Conservation (phyloP, 2,797 vertebrate genomes). For the Yasuhikotakia modesta region DNA sequence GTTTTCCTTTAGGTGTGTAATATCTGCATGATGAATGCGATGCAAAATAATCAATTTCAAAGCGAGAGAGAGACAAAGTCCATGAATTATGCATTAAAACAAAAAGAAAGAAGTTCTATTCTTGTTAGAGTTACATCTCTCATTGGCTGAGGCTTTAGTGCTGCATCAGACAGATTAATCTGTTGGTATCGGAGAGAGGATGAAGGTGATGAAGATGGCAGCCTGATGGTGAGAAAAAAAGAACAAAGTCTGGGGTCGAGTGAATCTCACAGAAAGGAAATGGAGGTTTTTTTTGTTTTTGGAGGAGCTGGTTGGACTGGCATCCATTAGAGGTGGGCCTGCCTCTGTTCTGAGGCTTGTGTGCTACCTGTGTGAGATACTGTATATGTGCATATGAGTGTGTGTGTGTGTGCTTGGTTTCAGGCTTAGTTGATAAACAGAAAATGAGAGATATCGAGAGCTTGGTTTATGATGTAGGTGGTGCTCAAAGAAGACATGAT, state of each 20-base stretch:
- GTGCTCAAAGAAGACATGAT: slow-evolving; percentile 66
- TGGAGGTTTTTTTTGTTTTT: not conserved
- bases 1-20: slow-evolving; percentile 3
- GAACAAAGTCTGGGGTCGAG: not conserved
- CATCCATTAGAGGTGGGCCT: not conserved
- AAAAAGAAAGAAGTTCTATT: slow-evolving; percentile 5
- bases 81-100: slow-evolving; percentile 19
- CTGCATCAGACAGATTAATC: slow-evolving; percentile 3
- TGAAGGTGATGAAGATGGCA: not conserved
- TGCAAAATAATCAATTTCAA: slow-evolving; percentile 9
- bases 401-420: slow-evolving; percentile 16
- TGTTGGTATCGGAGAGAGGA: not conserved
- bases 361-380: not conserved
- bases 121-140: not conserved
- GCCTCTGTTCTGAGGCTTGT: not conserved
- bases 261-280: not conserved
- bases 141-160: not conserved
- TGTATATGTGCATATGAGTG: not conserved
- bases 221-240: slow-evolving; percentile 1
- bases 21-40: slow-evolving; percentile 9
- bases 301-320: not conserved
- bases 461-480: slow-evolving; percentile 51
- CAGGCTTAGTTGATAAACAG: slow-evolving; percentile 22
- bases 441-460: slow-evolving; percentile 34
- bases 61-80: not conserved